Evolutionary conservation across 2,113 vertebrate genomes (phyloP).

Genomic region (Neogobius melanostomus): DNA sequence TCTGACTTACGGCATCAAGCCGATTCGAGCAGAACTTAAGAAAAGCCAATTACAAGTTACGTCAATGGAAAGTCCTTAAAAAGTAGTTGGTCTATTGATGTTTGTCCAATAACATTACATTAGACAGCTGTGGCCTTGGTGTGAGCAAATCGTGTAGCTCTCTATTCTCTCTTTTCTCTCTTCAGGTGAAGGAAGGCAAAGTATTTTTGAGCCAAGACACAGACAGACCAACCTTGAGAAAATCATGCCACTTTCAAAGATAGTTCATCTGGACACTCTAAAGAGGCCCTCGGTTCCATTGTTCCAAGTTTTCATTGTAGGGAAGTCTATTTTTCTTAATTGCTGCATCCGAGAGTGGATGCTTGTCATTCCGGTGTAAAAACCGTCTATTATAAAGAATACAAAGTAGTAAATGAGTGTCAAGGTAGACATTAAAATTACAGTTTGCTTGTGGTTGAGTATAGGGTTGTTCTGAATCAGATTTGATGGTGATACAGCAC

Average conservation of each 20-base stretch:
- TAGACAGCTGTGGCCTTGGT: conserved; percentile 2
- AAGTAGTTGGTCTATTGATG: not conserved
- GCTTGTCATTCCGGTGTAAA: no score
- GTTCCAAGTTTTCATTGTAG: no score
- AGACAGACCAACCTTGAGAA: not conserved
- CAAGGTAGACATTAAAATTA: no score
- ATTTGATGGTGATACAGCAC: no score
- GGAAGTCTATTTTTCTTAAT: no score
- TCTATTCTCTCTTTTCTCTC: not conserved
- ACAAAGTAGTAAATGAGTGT: no score
- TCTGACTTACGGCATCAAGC: not conserved
- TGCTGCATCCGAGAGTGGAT: no score
- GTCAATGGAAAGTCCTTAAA: not conserved
- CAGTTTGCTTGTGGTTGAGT: no score
- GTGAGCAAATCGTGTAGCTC: not conserved
- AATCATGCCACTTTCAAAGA: conserved; percentile 1
- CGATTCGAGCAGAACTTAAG: not conserved
- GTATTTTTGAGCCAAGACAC: not conserved
- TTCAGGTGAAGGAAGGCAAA: not conserved
- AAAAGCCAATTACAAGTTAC: not conserved
- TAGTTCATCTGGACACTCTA: not conserved
- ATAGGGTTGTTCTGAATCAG: no score
- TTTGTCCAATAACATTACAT: not conserved
- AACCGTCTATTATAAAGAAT: no score
- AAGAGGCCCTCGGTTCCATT: not conserved